Base-by-base conservation (phyloP, 2,888 invertebrate species). In the Phyto melanocephala region DNA sequence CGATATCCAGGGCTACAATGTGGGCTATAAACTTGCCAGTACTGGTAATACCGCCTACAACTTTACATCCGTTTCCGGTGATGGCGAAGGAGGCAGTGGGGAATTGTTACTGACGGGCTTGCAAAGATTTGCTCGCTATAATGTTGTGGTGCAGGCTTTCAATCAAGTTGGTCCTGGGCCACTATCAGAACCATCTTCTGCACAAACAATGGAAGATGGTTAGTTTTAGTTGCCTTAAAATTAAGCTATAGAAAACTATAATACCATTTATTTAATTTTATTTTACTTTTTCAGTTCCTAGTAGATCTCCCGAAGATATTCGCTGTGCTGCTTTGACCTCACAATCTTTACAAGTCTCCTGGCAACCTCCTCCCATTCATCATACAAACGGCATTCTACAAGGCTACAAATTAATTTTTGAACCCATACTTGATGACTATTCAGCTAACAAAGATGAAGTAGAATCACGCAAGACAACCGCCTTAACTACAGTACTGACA, bases 131-230 rank as follows among this genome's bases (percentile, higher is more conserved):
- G 94, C 94, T 1, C 92, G 94, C 80, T 95, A 95, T 86, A 93
- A 93, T 33, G 92, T 95, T 47, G 94, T 95, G 13, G 94, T 94
- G 45, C 95, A 95, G 88, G 95, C 95, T 1, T 95, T 94, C 88
- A 95, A 95, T 90, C 94, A 95, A 90, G 93, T 95, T 28, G 95
- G 95, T 1, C 93, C 94, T 7, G 95, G 95, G 3, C 95, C 95
- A 0, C 90, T 95, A 1, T 94, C 94, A 0, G 95, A 95, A 85
- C 93, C 94, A 13, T 92, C 93, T 22, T 92, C 93, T 2, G 93
- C 94, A 0, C 94, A 95, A 90, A 95, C 95, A 11, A 92, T 95
- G 92, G 95, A 95, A 90, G 95, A 95, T 89, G 95, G 95, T 95
- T 88, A 76, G 85, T 33, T 1, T 0, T 47, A 4, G 2, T 2